A percentile compares a stretch with the other conserved stretches of the same genome.
These are phyloP conservation scores for Hyperoplus lanceolatus DNA, from an alignment of 2,797 vertebrate genomes.

Conservation along the genomic window DNA sequence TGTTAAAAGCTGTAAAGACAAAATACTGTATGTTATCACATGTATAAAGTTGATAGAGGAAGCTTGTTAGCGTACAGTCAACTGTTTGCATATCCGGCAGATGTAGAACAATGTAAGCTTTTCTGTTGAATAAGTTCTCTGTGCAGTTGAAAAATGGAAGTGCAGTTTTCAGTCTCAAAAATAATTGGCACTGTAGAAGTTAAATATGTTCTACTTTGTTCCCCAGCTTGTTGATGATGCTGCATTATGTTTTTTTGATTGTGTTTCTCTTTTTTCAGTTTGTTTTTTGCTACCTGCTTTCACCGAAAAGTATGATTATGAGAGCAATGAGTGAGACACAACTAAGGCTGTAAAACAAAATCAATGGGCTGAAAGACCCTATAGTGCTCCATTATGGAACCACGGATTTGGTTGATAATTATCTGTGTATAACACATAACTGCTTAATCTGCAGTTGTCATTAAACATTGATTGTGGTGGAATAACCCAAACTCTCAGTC, in stretches of 20 bases:
- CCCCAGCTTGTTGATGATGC: background rate
- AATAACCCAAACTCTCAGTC: background rate
- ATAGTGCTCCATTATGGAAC: background rate
- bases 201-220: background rate
- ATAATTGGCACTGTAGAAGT: background rate
- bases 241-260: background rate
- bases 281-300: background rate
- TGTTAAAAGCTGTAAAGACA: background rate
- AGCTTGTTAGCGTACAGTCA: background rate
- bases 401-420: background rate
- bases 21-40: background rate
- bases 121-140: background rate
- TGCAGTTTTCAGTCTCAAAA: background rate
- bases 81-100: background rate
- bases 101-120: too few relatives aligned
- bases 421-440: background rate
- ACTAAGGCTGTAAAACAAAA: background rate
- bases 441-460: background rate
- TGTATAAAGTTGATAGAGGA: background rate
- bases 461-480: background rate
- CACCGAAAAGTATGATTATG: background rate
- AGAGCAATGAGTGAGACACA: background rate
- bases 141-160: background rate
- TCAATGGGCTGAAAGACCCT: background rate
- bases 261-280: background rate